Evolutionary conservation across 2,113 vertebrate genomes (phyloP).

Genomic region (Genyomyrus donnyi): DNA sequence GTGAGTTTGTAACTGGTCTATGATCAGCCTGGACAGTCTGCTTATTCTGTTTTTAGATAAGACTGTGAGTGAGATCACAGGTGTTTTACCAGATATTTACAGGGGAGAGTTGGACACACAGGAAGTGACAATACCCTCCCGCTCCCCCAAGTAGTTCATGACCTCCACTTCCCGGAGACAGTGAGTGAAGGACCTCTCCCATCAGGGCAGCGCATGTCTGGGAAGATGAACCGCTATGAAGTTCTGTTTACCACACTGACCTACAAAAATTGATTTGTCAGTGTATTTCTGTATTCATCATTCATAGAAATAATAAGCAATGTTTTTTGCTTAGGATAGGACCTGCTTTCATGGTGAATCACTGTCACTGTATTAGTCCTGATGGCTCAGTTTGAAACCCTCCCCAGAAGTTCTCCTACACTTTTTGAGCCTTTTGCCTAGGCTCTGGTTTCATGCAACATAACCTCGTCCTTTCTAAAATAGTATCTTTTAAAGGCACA

Average conservation of each 20-base stretch:
- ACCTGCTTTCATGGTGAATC: conserved; percentile 40
- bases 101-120: not conserved
- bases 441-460: conserved; percentile 55
- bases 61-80: not conserved
- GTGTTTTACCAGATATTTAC: not conserved
- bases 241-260: not conserved
- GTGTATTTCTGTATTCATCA: not conserved
- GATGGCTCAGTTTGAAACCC: not conserved
- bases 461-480: conserved; percentile 46
- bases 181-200: not conserved
- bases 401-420: conserved; percentile 22
- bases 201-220: not conserved
- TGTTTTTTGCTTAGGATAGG: conserved; percentile 13
- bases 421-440: conserved; percentile 29
- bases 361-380: conserved; percentile 4
- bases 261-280: not conserved
- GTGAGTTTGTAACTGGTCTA: not conserved
- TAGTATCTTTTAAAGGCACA: conserved; percentile 29
- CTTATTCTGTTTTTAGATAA: not conserved
- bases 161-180: not conserved
- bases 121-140: too few relatives aligned
- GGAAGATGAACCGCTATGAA: not conserved
- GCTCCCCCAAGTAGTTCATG: not conserved
- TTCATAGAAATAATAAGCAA: not conserved
- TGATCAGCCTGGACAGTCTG: not conserved